Evolutionary conservation across 2,797 vertebrate genomes (phyloP), one percentile per base, ranked within the genome.

Genomic region (Staurois parvus): DNA sequence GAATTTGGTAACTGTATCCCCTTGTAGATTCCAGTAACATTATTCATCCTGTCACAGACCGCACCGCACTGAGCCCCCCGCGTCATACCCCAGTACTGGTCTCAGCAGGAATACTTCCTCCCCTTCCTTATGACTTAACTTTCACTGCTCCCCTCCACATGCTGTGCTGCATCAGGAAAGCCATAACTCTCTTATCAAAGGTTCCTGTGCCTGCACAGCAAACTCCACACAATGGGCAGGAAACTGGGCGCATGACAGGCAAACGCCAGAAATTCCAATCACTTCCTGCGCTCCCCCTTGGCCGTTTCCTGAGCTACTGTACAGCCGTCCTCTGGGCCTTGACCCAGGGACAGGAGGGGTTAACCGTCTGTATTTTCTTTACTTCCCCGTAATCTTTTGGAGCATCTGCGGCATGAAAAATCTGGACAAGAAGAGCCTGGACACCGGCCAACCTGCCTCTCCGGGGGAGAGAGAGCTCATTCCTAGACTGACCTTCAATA

Each of bases 171-270:
- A 85, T 92, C 91, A 94, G 93, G 94, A 95, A 95, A 92, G 56
- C 56, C 90, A 92, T 93, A 94, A 93, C 93, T 90, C 86, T 91
- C 90, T 86, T 86, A 90, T 88, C 92, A 90, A 89, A 85, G 87
- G 88, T 91, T 89, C 88, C 89, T 88, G 85, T 62, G 83, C 82
- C 87, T 85, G 12, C 86, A 83, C 1, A 88, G 90, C 81, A 87
- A 81, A 21, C 56, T 90, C 79, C 34, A 91, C 87, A 95, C 94
- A 95, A 94, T 93, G 85, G 87, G 82, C 85, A 91, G 93, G 93
- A 95, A 95, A 90, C 66, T 83, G 87, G 91, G 87, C 92, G 91
- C 79, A 83, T 94, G 94, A 93, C 89, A 88, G 92, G 92, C 92
- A 93, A 93, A 87, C 29, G 67, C 88, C 88, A 88, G 29, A 24